These are phyloP conservation scores for Dryobota labecula DNA, from an alignment of 2,888 invertebrate species.

Conservation along the genomic window DNA sequence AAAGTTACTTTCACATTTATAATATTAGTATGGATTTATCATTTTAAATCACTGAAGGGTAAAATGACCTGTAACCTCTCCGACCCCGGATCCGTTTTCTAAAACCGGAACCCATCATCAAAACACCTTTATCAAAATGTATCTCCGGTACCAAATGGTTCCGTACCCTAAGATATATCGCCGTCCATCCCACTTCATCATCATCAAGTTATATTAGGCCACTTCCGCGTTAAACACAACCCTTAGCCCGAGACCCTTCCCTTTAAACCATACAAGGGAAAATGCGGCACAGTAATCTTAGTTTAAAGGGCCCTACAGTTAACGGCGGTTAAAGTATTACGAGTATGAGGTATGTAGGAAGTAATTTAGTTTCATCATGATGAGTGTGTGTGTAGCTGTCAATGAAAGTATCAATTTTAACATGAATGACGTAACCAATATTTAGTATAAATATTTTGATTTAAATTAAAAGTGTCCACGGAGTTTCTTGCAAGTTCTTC, in stretches of 20 bases:
- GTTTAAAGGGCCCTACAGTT: slow-evolving; percentile 12
- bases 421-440: background rate
- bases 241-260: background rate
- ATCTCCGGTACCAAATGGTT: slow-evolving; percentile 1
- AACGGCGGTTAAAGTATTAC: slow-evolving; percentile 19
- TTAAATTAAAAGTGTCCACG: too few relatives aligned
- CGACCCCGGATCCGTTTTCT: background rate
- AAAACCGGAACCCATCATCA: background rate
- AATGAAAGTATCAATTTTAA: background rate
- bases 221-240: slow-evolving; percentile 10
- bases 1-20: too few relatives aligned
- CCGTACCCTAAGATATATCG: slow-evolving; percentile 9
- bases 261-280: slow-evolving; percentile 11
- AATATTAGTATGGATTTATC: background rate
- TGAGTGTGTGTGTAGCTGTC: background rate
- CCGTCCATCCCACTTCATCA: slow-evolving; percentile 34
- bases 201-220: slow-evolving; percentile 33
- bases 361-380: slow-evolving; percentile 10
- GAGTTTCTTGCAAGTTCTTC: too few relatives aligned
- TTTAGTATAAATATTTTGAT: background rate
- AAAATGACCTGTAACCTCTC: background rate
- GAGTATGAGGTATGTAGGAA: too few relatives aligned
- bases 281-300: slow-evolving; percentile 15
- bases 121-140: slow-evolving; percentile 11
- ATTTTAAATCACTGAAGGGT: background rate